Evolutionary conservation across 2,888 invertebrate genomes (phyloP), one percentile per base, ranked within the genome.

Genomic region (Loripinus fragilis): DNA sequence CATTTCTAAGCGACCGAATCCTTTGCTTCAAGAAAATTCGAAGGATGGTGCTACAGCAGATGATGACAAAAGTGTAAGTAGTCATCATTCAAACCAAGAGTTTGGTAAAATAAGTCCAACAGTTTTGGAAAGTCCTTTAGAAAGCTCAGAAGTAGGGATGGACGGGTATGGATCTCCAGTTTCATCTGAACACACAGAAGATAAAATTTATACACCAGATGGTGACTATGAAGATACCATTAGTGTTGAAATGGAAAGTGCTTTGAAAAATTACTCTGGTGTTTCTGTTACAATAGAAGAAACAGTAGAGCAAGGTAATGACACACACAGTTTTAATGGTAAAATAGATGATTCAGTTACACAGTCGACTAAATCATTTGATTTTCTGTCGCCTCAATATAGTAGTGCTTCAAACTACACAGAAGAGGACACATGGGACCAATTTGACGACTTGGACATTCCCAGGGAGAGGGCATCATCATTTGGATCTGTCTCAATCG

Each of bases 391-490:
- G 33, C 60, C 60, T 17, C 60, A 2, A 17, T 60, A 60, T 17
- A 8, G 60, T 17, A 10, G 30, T 33, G 30, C 60, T 20, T 60
- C 60, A 60, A 60, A 33, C 33, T 33, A 33, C 20, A 33, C 10
- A 5, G 66, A 66, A 3, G 67, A 67, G 12, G 68, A 68, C 17
- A 33, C 23, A 33, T 15, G 64, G 20, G 81, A 81, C 48, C 78
- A 78, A 23, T 74, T 81, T 28, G 80, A 83, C 41, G 80, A 74
- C 7, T 50, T 83, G 30, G 66, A 60, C 20, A 65, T 83, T 35
- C 80, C 74, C 0, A 41, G 83, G 41, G 52, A 78, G 48, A 52
- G 83, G 41, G 33, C 74, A 2, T 38, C 52, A 23, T 83, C 83
- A 0, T 45, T 78, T 23, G 83, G 83, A 2, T 71, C 74, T 17